A percentile compares a stretch with the other conserved stretches of the same genome.
Conservation (phyloP, 1,140 invertebrate species). For the Pseudomyrmex dendroicus region DNA sequence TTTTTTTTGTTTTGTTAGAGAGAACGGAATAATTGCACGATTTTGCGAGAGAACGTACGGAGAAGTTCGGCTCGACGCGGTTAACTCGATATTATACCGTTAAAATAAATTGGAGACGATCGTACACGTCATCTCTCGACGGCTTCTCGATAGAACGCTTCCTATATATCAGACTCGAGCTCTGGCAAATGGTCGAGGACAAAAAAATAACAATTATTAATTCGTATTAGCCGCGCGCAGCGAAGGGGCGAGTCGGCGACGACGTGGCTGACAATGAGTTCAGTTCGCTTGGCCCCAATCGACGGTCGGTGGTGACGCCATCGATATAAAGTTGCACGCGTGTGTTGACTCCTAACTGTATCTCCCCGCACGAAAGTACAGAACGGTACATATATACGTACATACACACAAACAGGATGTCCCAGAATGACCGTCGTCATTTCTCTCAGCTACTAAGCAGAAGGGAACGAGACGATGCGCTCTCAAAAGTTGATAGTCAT, state of each 20-base stretch:
- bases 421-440: slow-evolving; percentile 34
- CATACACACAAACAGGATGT: slow-evolving; percentile 30
- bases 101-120: background rate
- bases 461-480: background rate
- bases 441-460: slow-evolving; percentile 25
- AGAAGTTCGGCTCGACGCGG: too few relatives aligned
- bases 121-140: slow-evolving; percentile 16
- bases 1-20: background rate
- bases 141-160: slow-evolving; percentile 37
- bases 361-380: slow-evolving; percentile 54
- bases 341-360: slow-evolving; percentile 70
- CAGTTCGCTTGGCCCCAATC: slow-evolving; percentile 61
- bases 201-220: slow-evolving; percentile 62
- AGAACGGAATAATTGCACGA: background rate
- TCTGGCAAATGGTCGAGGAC: slow-evolving; percentile 41
- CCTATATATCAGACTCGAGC: slow-evolving; percentile 7
- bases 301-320: slow-evolving; percentile 63
- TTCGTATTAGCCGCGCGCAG: slow-evolving; percentile 42
- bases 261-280: slow-evolving; percentile 64
- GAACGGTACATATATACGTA: background rate
- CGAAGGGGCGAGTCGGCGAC: slow-evolving; percentile 45
- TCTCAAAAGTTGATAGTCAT: slow-evolving; percentile 11
- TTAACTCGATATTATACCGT: background rate
- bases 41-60: too few relatives aligned
- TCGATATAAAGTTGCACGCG: slow-evolving; percentile 69